Evolutionary conservation across 2,888 invertebrate species (phyloP), one percentile per base, ranked within the genome.

Genomic region (Heliconius hortense): DNA sequence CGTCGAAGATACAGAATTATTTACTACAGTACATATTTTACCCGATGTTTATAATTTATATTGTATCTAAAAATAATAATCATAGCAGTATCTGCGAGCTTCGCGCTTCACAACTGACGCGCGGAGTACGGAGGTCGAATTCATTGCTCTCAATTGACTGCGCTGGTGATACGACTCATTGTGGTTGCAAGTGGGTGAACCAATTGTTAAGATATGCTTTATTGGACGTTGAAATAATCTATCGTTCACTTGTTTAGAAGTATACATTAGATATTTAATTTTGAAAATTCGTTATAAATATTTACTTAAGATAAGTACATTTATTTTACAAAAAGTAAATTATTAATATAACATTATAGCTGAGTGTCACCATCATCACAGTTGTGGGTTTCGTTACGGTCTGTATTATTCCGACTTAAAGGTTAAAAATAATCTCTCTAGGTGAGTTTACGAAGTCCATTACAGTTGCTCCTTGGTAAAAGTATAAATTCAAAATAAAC

Each of bases 101-200:
- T 31, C 31, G 69, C 26, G 66, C 66, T 66, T 24, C 56, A 56
- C 69, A 31, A 69, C 31, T 69, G 31, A 69, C 69, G 69, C 28
- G 53, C 69, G 56, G 31, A 56, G 69, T 69, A 56, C 69, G 73
- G 90, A 91, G 92, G 91, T 90, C 90, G 84, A 86, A 89, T 90
- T 85, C 88, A 91, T 91, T 90, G 89, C 81, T 84, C 84, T 81
- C 91, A 91, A 91, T 91, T 91, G 89, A 85, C 82, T 81, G 82
- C 80, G 81, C 84, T 81, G 83, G 82, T 82, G 84, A 84, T 85
- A 82, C 84, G 82, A 85, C 84, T 84, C 81, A 82, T 82, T 85
- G 80, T 82, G 78, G 79, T 82, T 80, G 79, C 77, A 79, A 80
- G 79, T 78, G 77, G 78, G 79, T 78, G 81, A 80, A 76, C 74